Conservation (phyloP, 1,140 invertebrate species). For the Aporrectodea caliginosa region DNA sequence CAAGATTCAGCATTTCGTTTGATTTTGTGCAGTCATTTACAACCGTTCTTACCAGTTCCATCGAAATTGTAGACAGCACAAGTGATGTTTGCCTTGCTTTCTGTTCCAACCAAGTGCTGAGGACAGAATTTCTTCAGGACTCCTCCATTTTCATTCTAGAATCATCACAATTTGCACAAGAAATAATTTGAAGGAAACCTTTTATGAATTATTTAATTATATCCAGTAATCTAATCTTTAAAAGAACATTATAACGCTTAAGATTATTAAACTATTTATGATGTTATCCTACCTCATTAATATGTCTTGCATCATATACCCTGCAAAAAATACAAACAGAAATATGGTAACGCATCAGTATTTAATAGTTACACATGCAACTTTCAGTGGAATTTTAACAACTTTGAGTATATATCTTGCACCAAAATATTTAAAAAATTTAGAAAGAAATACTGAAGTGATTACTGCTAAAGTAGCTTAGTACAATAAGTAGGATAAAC, state of each 20-base stretch:
- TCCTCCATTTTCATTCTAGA: not conserved
- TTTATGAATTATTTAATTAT: not conserved
- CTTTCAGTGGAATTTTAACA: too few relatives aligned
- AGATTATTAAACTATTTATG: not conserved
- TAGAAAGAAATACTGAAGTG: too few relatives aligned
- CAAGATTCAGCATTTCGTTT: not conserved
- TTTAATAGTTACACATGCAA: too few relatives aligned
- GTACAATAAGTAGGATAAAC: not conserved
- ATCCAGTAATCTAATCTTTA: not conserved
- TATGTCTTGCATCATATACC: conserved; percentile 55
- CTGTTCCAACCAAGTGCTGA: not conserved
- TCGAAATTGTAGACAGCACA: conserved; percentile 86
- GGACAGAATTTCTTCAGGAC: conserved; percentile 61
- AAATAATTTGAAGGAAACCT: not conserved
- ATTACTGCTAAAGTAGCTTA: too few relatives aligned
- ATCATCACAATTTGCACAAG: not conserved
- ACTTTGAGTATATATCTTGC: too few relatives aligned
- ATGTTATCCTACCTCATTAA: conserved; percentile 40
- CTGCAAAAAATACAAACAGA: conserved; percentile 39
- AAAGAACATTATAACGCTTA: not conserved
- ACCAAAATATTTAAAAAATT: too few relatives aligned
- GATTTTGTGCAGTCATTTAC: not conserved
- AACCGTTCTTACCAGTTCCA: conserved; percentile 59
- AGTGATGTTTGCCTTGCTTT: conserved; percentile 66
- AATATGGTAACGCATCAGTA: too few relatives aligned